Percentiles rank a stretch among this genome's conserved stretches.
Evolutionary conservation across 1,140 invertebrate genomes (phyloP).

Genomic region (Schlechtendalia chinensis): DNA sequence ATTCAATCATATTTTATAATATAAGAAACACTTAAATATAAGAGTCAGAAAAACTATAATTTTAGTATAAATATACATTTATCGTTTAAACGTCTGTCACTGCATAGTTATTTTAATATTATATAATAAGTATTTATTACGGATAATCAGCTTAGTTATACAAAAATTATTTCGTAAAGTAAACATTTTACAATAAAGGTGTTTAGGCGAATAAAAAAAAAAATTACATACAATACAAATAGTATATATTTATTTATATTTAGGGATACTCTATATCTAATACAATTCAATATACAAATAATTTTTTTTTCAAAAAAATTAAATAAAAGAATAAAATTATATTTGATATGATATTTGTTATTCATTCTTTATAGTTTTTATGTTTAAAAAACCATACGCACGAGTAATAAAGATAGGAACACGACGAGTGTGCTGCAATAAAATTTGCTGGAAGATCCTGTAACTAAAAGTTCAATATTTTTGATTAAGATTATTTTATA

Average conservation of each 20-base stretch:
- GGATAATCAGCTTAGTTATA: too few species aligned
- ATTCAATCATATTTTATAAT: too few species aligned
- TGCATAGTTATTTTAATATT: too few species aligned
- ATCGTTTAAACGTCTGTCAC: too few species aligned
- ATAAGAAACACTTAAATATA: too few species aligned
- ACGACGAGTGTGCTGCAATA: neutral
- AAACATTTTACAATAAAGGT: too few species aligned
- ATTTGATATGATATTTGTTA: conserved; percentile 36
- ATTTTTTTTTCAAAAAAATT: conserved; percentile 21
- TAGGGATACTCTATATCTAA: conserved; percentile 7
- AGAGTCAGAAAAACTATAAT: too few species aligned
- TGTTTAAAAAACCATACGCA: conserved; percentile 21
- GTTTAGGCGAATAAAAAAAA: too few species aligned
- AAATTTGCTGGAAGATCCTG: conserved; percentile 32
- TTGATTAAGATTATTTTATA: neutral
- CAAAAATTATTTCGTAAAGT: too few species aligned
- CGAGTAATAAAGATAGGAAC: conserved; percentile 24
- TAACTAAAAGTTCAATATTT: conserved; percentile 6
- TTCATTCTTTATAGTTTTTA: neutral
- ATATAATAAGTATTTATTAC: too few species aligned
- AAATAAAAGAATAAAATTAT: conserved; percentile 30
- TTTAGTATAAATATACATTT: too few species aligned
- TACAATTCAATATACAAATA: conserved; percentile 33
- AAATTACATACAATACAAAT: neutral
- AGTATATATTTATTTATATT: conserved; percentile 1